Evolutionary conservation across 2,888 invertebrate genomes (phyloP).

Genomic region (Ormyrus nitidulus): DNA sequence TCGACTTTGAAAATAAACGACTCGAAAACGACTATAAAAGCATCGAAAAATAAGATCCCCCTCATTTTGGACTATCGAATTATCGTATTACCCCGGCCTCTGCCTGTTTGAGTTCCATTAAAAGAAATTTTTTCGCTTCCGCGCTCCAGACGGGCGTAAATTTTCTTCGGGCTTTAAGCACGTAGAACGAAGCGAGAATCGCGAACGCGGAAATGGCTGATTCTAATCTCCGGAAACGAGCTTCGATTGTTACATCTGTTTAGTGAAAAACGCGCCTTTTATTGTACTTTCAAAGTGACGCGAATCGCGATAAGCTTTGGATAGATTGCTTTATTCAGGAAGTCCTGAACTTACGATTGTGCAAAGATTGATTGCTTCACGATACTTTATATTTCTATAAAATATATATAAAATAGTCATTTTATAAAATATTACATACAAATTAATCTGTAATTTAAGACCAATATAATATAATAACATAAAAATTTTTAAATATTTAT

Average conservation of each 20-base stretch:
- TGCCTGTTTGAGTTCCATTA: slow-evolving; percentile 40
- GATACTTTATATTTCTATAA: no score
- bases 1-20: slow-evolving; percentile 59
- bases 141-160: slow-evolving; percentile 4
- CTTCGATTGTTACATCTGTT: slow-evolving; percentile 50
- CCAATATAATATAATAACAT: no score
- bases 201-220: slow-evolving; percentile 43
- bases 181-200: slow-evolving; percentile 1
- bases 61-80: slow-evolving; percentile 39
- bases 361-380: no score
- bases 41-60: slow-evolving; percentile 16
- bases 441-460: no score
- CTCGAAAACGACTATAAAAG: slow-evolving; percentile 75
- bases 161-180: slow-evolving; percentile 7
- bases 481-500: no score
- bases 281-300: slow-evolving; percentile 3
- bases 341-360: neutral
- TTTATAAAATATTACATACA: no score
- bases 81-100: slow-evolving; percentile 8
- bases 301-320: neutral
- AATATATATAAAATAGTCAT: no score
- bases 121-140: slow-evolving; percentile 6
- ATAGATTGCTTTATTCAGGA: slow-evolving; percentile 7
- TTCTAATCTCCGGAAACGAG: slow-evolving; percentile 51
- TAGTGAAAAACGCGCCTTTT: slow-evolving; percentile 38